Evolutionary conservation across 2,888 invertebrate genomes (phyloP), one percentile per base, ranked within the genome.

Genomic region (Sesia apiformis): DNA sequence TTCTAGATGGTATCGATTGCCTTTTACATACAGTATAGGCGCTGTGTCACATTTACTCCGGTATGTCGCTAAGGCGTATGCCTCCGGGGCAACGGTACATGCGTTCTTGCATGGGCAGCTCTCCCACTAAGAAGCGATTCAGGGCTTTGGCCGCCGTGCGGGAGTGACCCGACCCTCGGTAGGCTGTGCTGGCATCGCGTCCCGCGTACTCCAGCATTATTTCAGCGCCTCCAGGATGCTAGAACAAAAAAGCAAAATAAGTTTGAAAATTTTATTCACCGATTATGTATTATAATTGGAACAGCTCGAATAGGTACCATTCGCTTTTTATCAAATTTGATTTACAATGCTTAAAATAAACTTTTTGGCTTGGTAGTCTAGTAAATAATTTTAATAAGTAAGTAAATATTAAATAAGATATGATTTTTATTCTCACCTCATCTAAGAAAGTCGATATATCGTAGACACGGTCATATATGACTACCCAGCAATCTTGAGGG

Each of bases 401-500:
- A 42, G 7, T 42, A 42, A 42, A 42, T 7, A 49, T 49, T 23
- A 23, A 1, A 23, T 23, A 23, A 23, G 2, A 23, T 2, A 23
- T 53, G 39, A 38, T 5, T 39, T 39, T 52, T 55, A 4, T 66
- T 72, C 78, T 84, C 79, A 94, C 94, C 90, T 92, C 91, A 60
- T 91, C 84, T 49, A 97, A 76, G 74, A 97, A 96, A 43, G 91
- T 89, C 1, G 96, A 94, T 53, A 96, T 91, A 70, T 97, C 94
- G 76, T 96, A 97, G 6, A 97, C 94, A 56, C 94, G 93, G 84
- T 97, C 96, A 76, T 94, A 95, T 52, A 97, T 92, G n/a, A 95
- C 92, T 53, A 96, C 90, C 97, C 97, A 97, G 78, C 96, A 97
- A 72, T 96, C 95, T 7, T 91, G 78, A 4, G 80, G 77, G 23